phyloP scores from a whole-genome alignment of 2,888 invertebrate genomes.

The Heteropelma amictum region DNA sequence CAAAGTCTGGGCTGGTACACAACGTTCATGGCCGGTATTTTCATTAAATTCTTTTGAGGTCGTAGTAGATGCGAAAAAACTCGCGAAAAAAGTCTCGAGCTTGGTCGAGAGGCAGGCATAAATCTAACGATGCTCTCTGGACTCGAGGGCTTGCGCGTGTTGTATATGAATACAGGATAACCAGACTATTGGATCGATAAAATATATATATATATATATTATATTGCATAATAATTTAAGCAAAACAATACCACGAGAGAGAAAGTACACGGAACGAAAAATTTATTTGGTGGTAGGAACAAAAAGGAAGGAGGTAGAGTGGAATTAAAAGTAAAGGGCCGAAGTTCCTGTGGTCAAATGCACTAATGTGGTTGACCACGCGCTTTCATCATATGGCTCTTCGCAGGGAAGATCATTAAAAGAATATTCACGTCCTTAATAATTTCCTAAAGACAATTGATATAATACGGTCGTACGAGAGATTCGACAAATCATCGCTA shows the following conservation, averaged over 20 bases:
- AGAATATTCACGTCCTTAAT: too few species aligned
- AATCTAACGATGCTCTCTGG: constrained; percentile 70
- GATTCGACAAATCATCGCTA: too few species aligned
- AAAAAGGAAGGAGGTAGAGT: constrained; percentile 42
- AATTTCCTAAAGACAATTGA: too few species aligned
- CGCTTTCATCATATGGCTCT: constrained; percentile 28
- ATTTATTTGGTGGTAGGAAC: constrained; percentile 61
- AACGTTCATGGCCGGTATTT: constrained; percentile 67
- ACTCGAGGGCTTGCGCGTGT: constrained; percentile 43
- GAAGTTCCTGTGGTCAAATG: constrained; percentile 64
- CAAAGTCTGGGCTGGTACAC: constrained; percentile 21
- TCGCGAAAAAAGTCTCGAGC: constrained; percentile 68
- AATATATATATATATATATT: background rate
- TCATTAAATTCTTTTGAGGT: constrained; percentile 74
- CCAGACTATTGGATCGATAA: too few species aligned
- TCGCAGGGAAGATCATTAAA: background rate
- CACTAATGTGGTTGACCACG: constrained; percentile 57
- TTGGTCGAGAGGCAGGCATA: constrained; percentile 64
- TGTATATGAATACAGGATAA: constrained; percentile 19
- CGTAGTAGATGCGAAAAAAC: constrained; percentile 31
- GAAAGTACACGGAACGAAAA: constrained; percentile 39
- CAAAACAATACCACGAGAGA: constrained; percentile 25
- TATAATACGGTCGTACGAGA: too few species aligned
- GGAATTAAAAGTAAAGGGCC: constrained; percentile 67
- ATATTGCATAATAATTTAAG: constrained; percentile 46